Percentiles rank a stretch among this genome's conserved stretches.
phyloP scores from a whole-genome alignment of 2,113 vertebrate genomes.

The Nanorana parkeri region DNA sequence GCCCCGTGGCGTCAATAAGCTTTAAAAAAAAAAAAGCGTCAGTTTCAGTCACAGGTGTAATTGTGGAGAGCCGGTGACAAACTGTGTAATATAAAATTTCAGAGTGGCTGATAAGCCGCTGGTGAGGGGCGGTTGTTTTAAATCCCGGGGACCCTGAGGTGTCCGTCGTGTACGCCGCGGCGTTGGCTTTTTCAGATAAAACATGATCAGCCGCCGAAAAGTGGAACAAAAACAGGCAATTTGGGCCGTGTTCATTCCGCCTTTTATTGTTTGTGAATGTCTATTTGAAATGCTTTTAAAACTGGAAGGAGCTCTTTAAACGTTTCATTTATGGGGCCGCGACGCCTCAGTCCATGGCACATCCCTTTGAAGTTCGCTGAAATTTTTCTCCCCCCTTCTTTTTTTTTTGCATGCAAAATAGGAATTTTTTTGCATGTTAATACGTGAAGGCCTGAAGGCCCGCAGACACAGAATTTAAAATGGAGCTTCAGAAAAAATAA shows the following conservation, averaged over 20 bases:
- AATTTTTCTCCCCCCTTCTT: not conserved
- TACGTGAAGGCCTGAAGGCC: constrained; percentile 74
- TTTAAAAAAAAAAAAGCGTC: constrained; percentile 36
- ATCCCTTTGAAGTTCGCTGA: constrained; percentile 72
- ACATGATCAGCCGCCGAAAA: constrained; percentile 44
- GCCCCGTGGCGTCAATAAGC: constrained; percentile 13
- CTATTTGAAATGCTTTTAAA: constrained; percentile 56
- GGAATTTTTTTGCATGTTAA: constrained; percentile 78
- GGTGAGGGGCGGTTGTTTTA: constrained; percentile 8
- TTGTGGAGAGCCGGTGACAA: constrained; percentile 34
- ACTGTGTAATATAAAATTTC: constrained; percentile 43
- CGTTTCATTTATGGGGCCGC: constrained; percentile 20
- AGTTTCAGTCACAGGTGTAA: constrained; percentile 39
- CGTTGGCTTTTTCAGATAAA: constrained; percentile 45
- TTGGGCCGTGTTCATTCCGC: constrained; percentile 50
- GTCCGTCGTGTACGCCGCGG: not conserved
- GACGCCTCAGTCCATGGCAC: constrained; percentile 59
- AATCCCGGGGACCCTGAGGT: constrained; percentile 45
- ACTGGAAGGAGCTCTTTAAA: constrained; percentile 32
- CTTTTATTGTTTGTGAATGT: constrained; percentile 53
- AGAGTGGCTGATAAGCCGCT: constrained; percentile 26
- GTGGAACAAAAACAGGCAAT: constrained; percentile 55
- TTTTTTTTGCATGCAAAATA: constrained; percentile 70
- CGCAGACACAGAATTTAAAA: constrained; percentile 63
- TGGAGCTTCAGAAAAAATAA: constrained; percentile 5